These are phyloP conservation scores for Anguilla japonica DNA, from an alignment of 2,113 vertebrate genomes.

Conservation along the genomic window DNA sequence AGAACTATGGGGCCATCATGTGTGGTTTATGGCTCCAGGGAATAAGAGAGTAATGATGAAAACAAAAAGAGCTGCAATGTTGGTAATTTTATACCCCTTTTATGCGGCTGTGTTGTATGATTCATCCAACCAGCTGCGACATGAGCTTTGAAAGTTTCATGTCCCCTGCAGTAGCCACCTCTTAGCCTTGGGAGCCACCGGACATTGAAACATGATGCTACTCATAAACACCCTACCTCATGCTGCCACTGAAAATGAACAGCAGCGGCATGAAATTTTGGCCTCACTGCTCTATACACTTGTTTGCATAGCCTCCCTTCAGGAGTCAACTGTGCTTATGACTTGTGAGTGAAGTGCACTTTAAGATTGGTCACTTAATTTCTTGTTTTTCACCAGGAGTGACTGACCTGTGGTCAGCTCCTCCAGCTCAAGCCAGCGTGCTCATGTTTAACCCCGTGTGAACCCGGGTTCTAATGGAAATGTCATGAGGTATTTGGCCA, in stretches of 20 bases:
- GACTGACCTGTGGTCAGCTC: background rate
- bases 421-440: background rate
- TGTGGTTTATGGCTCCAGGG: constrained; percentile 24
- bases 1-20: constrained; percentile 25
- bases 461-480: constrained; percentile 4
- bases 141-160: constrained; percentile 42
- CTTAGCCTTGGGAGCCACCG: background rate
- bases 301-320: background rate
- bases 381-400: background rate
- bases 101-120: constrained; percentile 42
- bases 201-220: constrained; percentile 1
- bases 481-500: constrained; percentile 41
- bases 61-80: constrained; percentile 3
- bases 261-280: constrained; percentile 15
- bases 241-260: constrained; percentile 8
- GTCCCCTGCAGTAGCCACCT: constrained; percentile 6
- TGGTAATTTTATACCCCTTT: constrained; percentile 45
- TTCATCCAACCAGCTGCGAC: constrained; percentile 38
- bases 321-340: background rate
- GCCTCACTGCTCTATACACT: background rate
- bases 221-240: background rate
- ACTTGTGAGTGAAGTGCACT: background rate
- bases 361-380: background rate
- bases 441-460: constrained; percentile 11
- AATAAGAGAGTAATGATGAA: background rate